phyloP scores from a whole-genome alignment of 2,888 invertebrate species.

The Graphium colonna region DNA sequence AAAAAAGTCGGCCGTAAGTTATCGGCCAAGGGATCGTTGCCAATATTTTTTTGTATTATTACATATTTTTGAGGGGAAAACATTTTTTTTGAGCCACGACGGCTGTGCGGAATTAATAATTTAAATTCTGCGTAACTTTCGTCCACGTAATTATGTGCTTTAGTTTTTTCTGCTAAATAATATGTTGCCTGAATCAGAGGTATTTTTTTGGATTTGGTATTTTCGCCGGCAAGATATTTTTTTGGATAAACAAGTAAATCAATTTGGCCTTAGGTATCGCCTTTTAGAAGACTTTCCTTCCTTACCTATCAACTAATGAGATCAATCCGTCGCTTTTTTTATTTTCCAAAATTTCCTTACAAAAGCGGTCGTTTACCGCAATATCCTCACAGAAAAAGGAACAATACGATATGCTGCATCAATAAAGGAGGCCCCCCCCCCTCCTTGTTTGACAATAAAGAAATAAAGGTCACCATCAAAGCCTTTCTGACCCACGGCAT shows the following conservation, averaged over 20 bases:
- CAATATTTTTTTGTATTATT: constrained; percentile 26
- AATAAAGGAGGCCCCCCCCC: too few relatives aligned
- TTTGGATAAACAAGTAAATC: constrained; percentile 7
- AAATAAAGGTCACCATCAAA: constrained; percentile 19
- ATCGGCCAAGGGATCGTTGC: constrained; percentile 31
- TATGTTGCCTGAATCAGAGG: constrained; percentile 4
- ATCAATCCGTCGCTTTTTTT: too few relatives aligned
- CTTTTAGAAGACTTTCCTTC: too few relatives aligned
- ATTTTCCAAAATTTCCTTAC: too few relatives aligned
- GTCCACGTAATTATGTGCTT: constrained; percentile 21
- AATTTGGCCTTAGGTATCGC: not conserved
- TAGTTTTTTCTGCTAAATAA: constrained; percentile 18
- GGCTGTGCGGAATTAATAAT: constrained; percentile 20
- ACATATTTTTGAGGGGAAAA: constrained; percentile 21
- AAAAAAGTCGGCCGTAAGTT: constrained; percentile 28
- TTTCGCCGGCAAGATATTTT: constrained; percentile 3
- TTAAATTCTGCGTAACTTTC: constrained; percentile 23
- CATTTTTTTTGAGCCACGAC: constrained; percentile 16
- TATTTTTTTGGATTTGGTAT: not conserved
- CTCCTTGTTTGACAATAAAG: constrained; percentile 12
- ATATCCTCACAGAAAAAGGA: too few relatives aligned
- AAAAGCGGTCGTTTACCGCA: too few relatives aligned
- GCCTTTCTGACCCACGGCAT: constrained; percentile 5
- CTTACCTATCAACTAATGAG: too few relatives aligned
- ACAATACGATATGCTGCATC: too few relatives aligned